Percentiles rank a stretch among this genome's conserved stretches.
Evolutionary conservation across 2,113 vertebrate species (phyloP).

Genomic region (Uropsilus gracilis): DNA sequence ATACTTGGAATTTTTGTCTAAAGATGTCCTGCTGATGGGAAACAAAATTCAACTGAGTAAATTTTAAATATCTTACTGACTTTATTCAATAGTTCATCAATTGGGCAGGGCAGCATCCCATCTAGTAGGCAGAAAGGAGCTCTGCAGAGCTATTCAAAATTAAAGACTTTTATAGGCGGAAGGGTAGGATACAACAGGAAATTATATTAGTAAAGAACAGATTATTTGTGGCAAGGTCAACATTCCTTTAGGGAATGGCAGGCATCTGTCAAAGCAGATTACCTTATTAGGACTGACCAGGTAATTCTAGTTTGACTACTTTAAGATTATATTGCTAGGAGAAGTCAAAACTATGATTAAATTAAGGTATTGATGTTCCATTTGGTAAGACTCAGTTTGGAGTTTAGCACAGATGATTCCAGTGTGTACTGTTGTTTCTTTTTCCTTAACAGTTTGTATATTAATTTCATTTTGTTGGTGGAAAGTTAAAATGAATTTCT

Average conservation of each 20-base stretch:
- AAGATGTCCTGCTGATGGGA: not conserved
- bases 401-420: not conserved
- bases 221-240: not conserved
- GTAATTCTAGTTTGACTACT: not conserved
- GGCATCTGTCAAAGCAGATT: not conserved
- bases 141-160: not conserved
- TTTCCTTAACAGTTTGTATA: not conserved
- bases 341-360: not conserved
- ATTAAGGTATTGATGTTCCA: not conserved
- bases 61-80: no score
- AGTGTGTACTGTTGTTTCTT: not conserved
- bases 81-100: no score
- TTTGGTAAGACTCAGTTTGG: not conserved
- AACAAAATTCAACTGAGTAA: no score
- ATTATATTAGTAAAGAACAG: not conserved
- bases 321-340: not conserved
- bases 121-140: no score
- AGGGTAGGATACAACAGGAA: not conserved
- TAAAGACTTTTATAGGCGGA: not conserved
- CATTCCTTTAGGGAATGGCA: not conserved
- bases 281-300: not conserved
- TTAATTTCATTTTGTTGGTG: not conserved
- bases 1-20: not conserved
- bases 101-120: no score
- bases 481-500: not conserved